Conservation (phyloP, 2,797 vertebrate species). For the Prionace glauca region DNA sequence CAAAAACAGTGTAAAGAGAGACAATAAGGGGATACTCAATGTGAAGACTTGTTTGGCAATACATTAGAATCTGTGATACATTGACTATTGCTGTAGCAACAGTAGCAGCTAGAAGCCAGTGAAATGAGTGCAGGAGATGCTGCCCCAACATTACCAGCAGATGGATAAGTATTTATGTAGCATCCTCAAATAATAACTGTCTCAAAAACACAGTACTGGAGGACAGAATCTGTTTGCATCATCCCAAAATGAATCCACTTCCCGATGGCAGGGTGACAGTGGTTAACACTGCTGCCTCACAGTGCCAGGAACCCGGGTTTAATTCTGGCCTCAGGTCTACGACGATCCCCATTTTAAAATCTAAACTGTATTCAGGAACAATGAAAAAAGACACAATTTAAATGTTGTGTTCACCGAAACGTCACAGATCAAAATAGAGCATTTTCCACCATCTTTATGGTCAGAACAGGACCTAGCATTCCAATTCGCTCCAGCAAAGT, state of each 20-base stretch:
- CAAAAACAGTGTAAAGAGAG: background rate
- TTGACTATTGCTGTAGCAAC: background rate
- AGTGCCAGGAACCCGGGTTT: too few relatives aligned
- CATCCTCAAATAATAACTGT: background rate
- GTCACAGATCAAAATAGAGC: background rate
- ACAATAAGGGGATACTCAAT: background rate
- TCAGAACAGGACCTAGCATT: background rate
- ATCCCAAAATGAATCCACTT: background rate
- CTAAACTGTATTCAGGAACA: background rate
- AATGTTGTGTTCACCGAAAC: background rate
- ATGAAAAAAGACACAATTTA: background rate
- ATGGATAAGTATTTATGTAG: background rate
- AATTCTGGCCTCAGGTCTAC: too few relatives aligned
- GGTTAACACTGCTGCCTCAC: too few relatives aligned
- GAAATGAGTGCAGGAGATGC: background rate
- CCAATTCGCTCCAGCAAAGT: background rate
- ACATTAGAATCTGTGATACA: background rate
- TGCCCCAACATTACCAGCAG: background rate
- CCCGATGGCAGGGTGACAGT: too few relatives aligned
- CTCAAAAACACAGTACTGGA: background rate
- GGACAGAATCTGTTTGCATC: background rate
- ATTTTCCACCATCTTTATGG: background rate
- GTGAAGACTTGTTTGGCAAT: background rate
- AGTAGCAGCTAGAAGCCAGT: background rate
- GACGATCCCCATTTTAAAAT: background rate